Evolutionary conservation across 2,113 vertebrate genomes (phyloP).

Genomic region (Crotalus tigris): DNA sequence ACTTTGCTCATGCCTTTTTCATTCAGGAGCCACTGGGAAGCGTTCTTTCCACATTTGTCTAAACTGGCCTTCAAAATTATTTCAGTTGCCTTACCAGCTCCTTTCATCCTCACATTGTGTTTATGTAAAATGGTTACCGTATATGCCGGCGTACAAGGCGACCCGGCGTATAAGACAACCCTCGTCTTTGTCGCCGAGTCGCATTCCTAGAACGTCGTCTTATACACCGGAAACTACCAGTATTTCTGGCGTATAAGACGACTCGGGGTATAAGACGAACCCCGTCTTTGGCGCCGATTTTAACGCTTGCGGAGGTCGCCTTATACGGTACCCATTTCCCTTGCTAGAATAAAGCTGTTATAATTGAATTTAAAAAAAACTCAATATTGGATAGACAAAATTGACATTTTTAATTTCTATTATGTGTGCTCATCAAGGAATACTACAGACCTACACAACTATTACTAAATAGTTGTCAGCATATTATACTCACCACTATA

Average conservation of each 20-base stretch:
- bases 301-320: too few relatives aligned
- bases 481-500: slow-evolving; percentile 82
- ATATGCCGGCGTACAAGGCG: too few relatives aligned
- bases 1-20: neutral
- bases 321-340: neutral
- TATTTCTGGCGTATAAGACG: too few relatives aligned
- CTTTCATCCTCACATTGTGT: neutral
- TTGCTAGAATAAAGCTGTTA: neutral
- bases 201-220: too few relatives aligned
- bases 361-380: neutral
- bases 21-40: neutral
- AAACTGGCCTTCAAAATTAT: neutral
- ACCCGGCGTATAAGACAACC: too few relatives aligned
- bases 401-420: neutral
- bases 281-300: too few relatives aligned
- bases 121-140: neutral
- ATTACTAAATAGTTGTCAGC: neutral
- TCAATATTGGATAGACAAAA: neutral
- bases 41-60: neutral
- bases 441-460: neutral
- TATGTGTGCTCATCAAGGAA: neutral
- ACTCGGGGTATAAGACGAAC: too few relatives aligned
- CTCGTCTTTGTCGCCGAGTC: too few relatives aligned
- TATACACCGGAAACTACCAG: too few relatives aligned
- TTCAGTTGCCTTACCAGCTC: neutral